These are phyloP conservation scores for Lepus americanus DNA, from an alignment of 2,113 vertebrate species.

Conservation along the genomic window DNA sequence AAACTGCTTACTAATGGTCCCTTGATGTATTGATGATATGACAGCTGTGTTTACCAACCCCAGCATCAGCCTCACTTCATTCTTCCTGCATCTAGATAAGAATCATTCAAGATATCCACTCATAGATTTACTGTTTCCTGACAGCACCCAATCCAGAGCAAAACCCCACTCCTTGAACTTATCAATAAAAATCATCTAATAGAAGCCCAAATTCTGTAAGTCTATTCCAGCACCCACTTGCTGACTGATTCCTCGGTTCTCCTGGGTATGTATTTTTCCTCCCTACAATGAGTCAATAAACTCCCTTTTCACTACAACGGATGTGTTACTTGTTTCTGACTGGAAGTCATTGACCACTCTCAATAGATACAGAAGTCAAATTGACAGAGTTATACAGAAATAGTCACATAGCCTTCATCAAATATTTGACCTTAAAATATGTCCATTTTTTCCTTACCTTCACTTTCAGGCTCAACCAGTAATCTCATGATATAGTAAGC, in stretches of 20 bases:
- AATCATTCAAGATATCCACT: neutral
- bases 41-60: neutral
- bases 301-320: neutral
- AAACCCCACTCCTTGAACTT: neutral
- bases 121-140: neutral
- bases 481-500: neutral
- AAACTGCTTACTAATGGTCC: neutral
- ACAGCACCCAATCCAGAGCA: neutral
- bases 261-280: neutral
- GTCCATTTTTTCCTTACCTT: neutral
- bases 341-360: neutral
- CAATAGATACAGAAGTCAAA: neutral
- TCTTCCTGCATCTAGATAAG: neutral
- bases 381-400: neutral
- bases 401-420: neutral
- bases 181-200: neutral
- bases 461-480: slow-evolving; percentile 2
- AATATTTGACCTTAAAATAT: slow-evolving; percentile 43
- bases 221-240: neutral
- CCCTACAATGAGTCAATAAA: neutral
- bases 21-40: neutral
- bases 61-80: neutral
- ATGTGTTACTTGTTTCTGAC: neutral
- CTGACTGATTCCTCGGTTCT: neutral
- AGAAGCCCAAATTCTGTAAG: neutral